These are phyloP conservation scores for Patiria pectinifera DNA, from an alignment of 53 echinoderm and acorn worm species.

Conservation along the genomic window DNA sequence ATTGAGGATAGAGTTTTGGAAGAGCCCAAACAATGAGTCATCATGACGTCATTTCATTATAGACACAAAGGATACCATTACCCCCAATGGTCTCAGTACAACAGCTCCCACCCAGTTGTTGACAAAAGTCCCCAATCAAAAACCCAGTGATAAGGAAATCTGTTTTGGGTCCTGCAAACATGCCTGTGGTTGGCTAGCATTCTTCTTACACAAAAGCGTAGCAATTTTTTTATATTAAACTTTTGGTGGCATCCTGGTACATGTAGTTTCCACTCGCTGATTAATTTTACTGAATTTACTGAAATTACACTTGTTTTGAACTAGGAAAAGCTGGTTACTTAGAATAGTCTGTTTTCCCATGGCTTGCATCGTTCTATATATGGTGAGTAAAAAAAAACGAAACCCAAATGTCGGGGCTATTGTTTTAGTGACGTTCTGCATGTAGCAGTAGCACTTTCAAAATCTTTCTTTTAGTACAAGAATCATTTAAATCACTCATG, in stretches of 20 bases:
- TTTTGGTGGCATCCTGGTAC: neutral
- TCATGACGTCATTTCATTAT: neutral
- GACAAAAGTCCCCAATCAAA: neutral
- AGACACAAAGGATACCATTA: neutral
- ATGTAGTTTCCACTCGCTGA: too few species aligned
- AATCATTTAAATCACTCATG: too few species aligned
- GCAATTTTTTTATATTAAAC: neutral
- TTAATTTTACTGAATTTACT: too few species aligned
- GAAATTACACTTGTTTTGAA: too few species aligned
- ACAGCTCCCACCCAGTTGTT: neutral
- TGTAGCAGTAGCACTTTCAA: too few species aligned
- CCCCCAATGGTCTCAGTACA: neutral
- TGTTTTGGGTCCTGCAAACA: neutral
- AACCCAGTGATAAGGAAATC: neutral
- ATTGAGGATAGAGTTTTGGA: constrained; percentile 10
- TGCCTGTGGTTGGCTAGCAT: neutral
- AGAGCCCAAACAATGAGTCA: constrained; percentile 47
- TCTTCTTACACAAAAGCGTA: neutral
- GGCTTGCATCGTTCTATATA: too few species aligned
- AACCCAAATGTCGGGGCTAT: too few species aligned
- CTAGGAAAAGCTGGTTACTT: too few species aligned
- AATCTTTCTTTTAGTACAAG: too few species aligned
- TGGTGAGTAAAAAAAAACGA: too few species aligned
- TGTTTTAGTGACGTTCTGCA: too few species aligned
- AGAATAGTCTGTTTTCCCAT: too few species aligned